Conservation (phyloP, 2,113 vertebrate genomes). For the Campylomormyrus tamandua region DNA sequence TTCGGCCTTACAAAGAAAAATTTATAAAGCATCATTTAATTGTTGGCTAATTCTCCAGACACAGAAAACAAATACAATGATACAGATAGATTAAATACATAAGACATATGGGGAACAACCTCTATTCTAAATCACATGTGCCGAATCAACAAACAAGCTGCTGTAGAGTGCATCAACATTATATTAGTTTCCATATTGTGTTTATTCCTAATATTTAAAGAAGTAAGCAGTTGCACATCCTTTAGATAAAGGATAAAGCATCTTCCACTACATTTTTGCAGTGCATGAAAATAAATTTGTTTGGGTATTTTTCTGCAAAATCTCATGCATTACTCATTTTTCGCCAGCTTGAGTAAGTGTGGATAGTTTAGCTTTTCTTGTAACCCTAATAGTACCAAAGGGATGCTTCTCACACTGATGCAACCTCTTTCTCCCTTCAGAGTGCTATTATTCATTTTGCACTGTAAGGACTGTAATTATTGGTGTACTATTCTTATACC, state of each 20-base stretch:
- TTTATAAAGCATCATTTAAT: neutral
- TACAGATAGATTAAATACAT: neutral
- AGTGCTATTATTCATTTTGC: constrained; percentile 34
- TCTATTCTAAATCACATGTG: neutral
- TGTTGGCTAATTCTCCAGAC: neutral
- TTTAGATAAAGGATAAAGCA: neutral
- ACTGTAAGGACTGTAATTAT: constrained; percentile 32
- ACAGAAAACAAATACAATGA: neutral
- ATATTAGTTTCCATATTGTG: neutral
- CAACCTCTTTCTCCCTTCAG: constrained; percentile 32
- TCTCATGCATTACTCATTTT: neutral
- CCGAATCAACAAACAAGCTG: neutral
- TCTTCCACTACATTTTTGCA: neutral
- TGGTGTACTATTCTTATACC: constrained; percentile 40
- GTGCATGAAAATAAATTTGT: neutral
- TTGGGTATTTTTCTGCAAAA: neutral
- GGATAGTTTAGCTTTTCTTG: constrained; percentile 32
- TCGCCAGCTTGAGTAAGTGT: neutral
- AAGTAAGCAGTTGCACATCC: neutral
- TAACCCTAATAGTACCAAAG: constrained; percentile 36
- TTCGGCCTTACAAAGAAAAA: neutral
- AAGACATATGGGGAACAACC: neutral
- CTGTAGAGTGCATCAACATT: neutral
- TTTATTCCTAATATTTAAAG: neutral
- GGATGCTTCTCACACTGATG: constrained; percentile 34